Evolutionary conservation across 2,797 vertebrate species (phyloP), one percentile per base, ranked within the genome.

Genomic region (Sebastolobus altivelis): DNA sequence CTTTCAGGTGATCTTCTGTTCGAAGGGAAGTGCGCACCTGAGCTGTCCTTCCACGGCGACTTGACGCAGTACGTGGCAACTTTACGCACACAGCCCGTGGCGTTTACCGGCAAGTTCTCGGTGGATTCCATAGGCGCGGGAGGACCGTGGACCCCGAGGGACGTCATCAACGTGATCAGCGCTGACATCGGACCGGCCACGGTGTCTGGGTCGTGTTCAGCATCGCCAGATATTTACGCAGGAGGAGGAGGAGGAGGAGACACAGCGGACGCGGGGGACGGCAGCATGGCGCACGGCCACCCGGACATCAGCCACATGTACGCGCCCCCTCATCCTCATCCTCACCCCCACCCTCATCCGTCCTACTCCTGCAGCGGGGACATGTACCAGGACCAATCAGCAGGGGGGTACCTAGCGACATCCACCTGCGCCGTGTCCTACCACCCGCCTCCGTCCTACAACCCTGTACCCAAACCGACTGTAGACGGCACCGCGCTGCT

Each of bases 291-390:
- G 43, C 97, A 97, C 94, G 95, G 92, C 65, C 96, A 96, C 83
- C 92, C 89, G n/a, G 97, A 97, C 81, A 90, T 98, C 94, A 97
- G 97, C 83, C 97, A 97, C 89, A 95, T 99, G 88, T 99, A 98
- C 90, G 96, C 96, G 27, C 93, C 95, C 72, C 70, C 80, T 0
- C 79, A 79, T n/a, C 70, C 80, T 0, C 79, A 79, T 18, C 66
- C 81, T 0, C 77, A 75, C 37, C 43, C 73, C 0, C 56, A 90
- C 4, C 93, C 96, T 0, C 96, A 95, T 68, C 84, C 92, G 8
- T 83, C 93, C 37, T 98, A 98, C 78, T 95, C 97, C 52, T 96
- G 96, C 92, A 96, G 96, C 71, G 93, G 94, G 35, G 97, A 99
- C 6, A 88, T 97, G 62, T 98, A 97, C 91, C 97, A 96, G 91